A percentile compares a stretch with the other conserved stretches of the same genome.
Evolutionary conservation across 1,140 invertebrate genomes (phyloP).

Genomic region (Schlechtendalia chinensis): DNA sequence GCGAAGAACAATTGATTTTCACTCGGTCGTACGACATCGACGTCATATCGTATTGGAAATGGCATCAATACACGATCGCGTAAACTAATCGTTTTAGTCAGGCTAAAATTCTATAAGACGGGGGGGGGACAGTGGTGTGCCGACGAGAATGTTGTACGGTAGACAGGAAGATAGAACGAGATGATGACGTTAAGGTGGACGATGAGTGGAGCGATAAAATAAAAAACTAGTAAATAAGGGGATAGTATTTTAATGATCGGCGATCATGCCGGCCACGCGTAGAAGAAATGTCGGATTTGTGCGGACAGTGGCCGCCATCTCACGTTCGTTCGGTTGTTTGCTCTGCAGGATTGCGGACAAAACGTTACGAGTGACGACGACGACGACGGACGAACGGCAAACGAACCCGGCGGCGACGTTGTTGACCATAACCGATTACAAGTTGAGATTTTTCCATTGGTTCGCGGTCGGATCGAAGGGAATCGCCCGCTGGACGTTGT

Average conservation of each 20-base stretch:
- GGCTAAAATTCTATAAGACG: too few relatives aligned
- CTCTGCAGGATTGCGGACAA: conserved; percentile 29
- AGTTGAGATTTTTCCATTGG: conserved; percentile 39
- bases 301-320: too few relatives aligned
- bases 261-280: too few relatives aligned
- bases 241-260: too few relatives aligned
- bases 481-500: conserved; percentile 26
- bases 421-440: conserved; percentile 11
- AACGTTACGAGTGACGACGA: conserved; percentile 9
- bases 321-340: not conserved
- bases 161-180: too few relatives aligned
- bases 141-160: too few relatives aligned
- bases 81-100: not conserved
- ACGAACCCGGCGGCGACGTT: not conserved
- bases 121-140: too few relatives aligned
- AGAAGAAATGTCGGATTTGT: too few relatives aligned
- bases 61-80: conserved; percentile 31
- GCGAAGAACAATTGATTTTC: conserved; percentile 6
- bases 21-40: not conserved
- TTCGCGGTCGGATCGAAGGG: conserved; percentile 13
- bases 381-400: too few relatives aligned
- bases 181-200: too few relatives aligned
- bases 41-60: conserved; percentile 31
- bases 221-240: too few relatives aligned
- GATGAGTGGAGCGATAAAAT: too few relatives aligned